Evolutionary conservation across 2,888 invertebrate genomes (phyloP).

Genomic region (Agonopterix heracliana): DNA sequence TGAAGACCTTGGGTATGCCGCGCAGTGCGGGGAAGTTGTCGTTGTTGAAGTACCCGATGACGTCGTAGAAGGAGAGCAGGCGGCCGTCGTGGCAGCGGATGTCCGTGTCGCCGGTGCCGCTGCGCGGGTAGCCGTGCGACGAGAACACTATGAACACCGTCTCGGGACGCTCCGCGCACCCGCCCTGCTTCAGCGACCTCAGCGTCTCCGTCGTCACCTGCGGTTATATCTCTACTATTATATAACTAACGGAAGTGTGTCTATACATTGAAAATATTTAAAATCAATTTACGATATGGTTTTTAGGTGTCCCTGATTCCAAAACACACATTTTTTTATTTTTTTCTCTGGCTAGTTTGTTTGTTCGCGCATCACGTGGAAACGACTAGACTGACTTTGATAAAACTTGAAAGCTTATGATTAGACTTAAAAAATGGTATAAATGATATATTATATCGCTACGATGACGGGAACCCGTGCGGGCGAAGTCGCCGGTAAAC

Average conservation of each 20-base stretch:
- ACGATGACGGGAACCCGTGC: too few species aligned
- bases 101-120: conserved; percentile 64
- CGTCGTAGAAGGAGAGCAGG: conserved; percentile 61
- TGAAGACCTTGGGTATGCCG: conserved; percentile 82
- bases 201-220: conserved; percentile 53
- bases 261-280: too few species aligned
- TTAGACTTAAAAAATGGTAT: too few species aligned
- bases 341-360: background rate
- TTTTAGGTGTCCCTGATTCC: too few species aligned
- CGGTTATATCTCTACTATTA: too few species aligned
- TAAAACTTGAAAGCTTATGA: too few species aligned
- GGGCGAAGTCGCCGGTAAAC: too few species aligned
- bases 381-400: too few species aligned
- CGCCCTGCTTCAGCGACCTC: conserved; percentile 37
- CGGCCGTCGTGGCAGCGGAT: conserved; percentile 77
- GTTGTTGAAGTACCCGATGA: conserved; percentile 78
- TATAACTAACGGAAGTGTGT: too few species aligned
- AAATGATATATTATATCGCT: too few species aligned
- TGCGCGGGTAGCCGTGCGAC: conserved; percentile 78
- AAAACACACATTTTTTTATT: background rate
- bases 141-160: conserved; percentile 80
- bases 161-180: conserved; percentile 42
- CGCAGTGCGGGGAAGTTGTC: conserved; percentile 65
- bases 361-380: too few species aligned
- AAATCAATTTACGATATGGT: too few species aligned